Percentiles rank a stretch among this genome's conserved stretches.
phyloP scores from a whole-genome alignment of 2,113 vertebrate genomes.

The Arvicanthis niloticus region DNA sequence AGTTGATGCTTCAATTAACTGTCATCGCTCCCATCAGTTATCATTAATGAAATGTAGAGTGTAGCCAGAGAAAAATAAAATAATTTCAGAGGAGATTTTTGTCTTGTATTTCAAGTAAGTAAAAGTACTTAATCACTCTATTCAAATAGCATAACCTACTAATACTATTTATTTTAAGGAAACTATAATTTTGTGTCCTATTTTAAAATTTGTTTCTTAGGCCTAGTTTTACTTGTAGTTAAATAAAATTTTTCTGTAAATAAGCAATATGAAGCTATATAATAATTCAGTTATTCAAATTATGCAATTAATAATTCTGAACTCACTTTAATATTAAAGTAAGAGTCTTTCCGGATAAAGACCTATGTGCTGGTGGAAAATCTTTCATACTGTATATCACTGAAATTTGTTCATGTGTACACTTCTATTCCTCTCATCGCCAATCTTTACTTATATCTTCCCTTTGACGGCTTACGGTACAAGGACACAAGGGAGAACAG shows the following conservation, averaged over 20 bases:
- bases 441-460: neutral
- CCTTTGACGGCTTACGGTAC: neutral
- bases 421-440: neutral
- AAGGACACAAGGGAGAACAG: neutral
- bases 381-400: neutral
- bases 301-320: neutral
- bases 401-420: neutral
- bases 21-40: neutral
- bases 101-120: neutral
- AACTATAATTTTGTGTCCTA: neutral
- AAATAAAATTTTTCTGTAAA: neutral
- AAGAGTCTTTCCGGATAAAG: neutral
- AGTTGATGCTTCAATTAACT: conserved; percentile 25
- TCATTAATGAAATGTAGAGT: conserved; percentile 11
- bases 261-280: neutral
- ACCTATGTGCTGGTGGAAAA: neutral
- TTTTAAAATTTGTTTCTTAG: neutral
- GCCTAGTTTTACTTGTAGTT: neutral
- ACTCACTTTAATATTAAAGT: neutral
- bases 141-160: neutral
- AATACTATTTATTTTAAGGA: neutral
- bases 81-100: neutral
- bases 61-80: neutral
- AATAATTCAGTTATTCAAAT: neutral
- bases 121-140: neutral